Percentiles rank a stretch among this genome's conserved stretches.
Evolutionary conservation across 1,140 invertebrate species (phyloP).

Genomic region (Sarcophaga bullata): DNA sequence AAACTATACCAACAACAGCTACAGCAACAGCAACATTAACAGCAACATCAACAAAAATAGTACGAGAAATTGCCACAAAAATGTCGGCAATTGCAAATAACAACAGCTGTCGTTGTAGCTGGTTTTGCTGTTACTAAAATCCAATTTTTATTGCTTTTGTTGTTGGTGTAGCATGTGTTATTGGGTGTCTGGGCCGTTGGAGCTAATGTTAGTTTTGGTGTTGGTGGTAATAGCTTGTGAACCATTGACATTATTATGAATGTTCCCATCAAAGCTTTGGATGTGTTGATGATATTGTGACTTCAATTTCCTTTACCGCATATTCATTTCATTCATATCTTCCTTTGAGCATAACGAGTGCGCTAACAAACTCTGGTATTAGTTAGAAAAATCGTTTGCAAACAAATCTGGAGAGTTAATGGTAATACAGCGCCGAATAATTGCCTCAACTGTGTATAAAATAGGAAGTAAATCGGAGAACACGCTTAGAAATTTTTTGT

Average conservation of each 20-base stretch:
- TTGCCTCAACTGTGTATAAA: too few species aligned
- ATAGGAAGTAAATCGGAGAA: too few species aligned
- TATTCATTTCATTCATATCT: too few species aligned
- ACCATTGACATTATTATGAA: conserved; percentile 19
- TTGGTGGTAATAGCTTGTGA: not conserved
- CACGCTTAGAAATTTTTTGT: too few species aligned
- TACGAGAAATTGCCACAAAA: conserved; percentile 20
- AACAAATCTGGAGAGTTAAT: too few species aligned
- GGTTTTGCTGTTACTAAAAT: conserved; percentile 23
- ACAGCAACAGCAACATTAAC: not conserved
- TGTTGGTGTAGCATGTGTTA: not conserved
- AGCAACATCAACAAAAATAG: not conserved
- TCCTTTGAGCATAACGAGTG: too few species aligned
- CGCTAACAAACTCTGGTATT: too few species aligned
- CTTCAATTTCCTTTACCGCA: not conserved
- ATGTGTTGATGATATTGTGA: conserved; percentile 10
- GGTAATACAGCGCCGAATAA: too few species aligned
- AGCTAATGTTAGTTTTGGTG: not conserved
- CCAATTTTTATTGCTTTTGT: not conserved
- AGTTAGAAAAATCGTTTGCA: too few species aligned
- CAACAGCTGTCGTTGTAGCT: conserved; percentile 30
- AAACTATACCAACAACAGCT: not conserved
- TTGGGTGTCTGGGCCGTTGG: not conserved
- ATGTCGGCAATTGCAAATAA: conserved; percentile 27
- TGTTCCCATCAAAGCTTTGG: conserved; percentile 12